Percentiles rank a stretch among this genome's conserved stretches.
Evolutionary conservation across 2,888 invertebrate genomes (phyloP).

Genomic region (Pimpla rufipes): DNA sequence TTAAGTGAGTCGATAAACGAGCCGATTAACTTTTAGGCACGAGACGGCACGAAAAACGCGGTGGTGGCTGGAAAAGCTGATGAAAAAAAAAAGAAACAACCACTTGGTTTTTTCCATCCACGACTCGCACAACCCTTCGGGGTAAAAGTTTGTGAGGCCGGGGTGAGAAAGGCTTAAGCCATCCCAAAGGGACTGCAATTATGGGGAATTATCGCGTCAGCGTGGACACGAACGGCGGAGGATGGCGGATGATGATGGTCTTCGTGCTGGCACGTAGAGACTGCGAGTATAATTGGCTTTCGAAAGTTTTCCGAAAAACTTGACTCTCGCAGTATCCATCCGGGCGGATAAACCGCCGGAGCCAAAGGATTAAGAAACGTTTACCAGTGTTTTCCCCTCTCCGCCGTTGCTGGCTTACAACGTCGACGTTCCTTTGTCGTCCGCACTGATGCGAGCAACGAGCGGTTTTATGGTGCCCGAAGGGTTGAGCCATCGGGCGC

Average conservation of each 20-base stretch:
- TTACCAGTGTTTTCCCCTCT: constrained; percentile 33
- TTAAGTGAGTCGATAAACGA: constrained; percentile 68
- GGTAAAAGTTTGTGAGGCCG: constrained; percentile 58
- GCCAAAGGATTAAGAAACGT: constrained; percentile 67
- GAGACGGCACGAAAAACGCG: constrained; percentile 48
- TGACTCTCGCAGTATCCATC: constrained; percentile 56
- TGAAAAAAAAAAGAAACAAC: constrained; percentile 30
- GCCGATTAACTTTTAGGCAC: constrained; percentile 63
- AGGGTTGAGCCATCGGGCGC: constrained; percentile 71
- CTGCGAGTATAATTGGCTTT: constrained; percentile 67
- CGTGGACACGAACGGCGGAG: background rate
- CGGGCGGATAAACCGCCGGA: constrained; percentile 19
- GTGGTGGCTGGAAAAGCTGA: constrained; percentile 31
- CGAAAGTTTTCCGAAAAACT: constrained; percentile 59
- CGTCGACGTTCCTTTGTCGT: constrained; percentile 40
- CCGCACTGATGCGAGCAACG: constrained; percentile 39
- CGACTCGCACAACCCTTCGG: constrained; percentile 36
- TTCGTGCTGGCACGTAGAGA: constrained; percentile 22
- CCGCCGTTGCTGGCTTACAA: constrained; percentile 14
- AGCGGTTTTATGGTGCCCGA: constrained; percentile 72
- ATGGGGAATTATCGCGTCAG: constrained; percentile 61
- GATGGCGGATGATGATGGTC: constrained; percentile 12
- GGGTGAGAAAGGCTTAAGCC: constrained; percentile 60
- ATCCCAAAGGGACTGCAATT: constrained; percentile 53
- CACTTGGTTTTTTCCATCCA: constrained; percentile 25